Evolutionary conservation across 2,888 invertebrate genomes (phyloP).

Genomic region (Ptilodon capucinus): DNA sequence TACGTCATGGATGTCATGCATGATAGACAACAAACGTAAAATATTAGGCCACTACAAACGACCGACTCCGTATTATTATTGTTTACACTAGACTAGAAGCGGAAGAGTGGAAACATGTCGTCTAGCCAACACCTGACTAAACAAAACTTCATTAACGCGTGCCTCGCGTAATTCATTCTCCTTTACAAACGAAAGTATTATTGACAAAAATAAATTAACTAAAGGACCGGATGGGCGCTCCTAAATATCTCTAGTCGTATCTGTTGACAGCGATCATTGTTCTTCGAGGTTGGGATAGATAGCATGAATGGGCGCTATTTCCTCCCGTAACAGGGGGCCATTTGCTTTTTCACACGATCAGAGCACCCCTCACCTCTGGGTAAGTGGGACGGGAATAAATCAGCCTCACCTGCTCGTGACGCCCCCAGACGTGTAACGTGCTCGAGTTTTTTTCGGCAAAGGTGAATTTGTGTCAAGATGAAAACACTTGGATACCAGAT

Average conservation of each 20-base stretch:
- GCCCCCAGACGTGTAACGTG: slow-evolving; percentile 7
- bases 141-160: slow-evolving; percentile 4
- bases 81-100: slow-evolving; percentile 9
- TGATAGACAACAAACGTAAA: slow-evolving; percentile 21
- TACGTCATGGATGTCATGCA: too few relatives aligned
- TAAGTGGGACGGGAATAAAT: slow-evolving; percentile 53
- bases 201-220: neutral
- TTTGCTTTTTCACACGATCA: slow-evolving; percentile 45
- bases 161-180: neutral
- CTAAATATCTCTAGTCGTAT: slow-evolving; percentile 25
- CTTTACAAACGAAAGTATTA: neutral
- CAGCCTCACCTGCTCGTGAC: slow-evolving; percentile 28
- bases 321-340: slow-evolving; percentile 39
- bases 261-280: slow-evolving; percentile 40
- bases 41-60: neutral
- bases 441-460: slow-evolving; percentile 2
- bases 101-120: slow-evolving; percentile 15
- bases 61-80: neutral
- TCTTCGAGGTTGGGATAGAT: slow-evolving; percentile 34
- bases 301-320: slow-evolving; percentile 47
- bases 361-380: slow-evolving; percentile 31
- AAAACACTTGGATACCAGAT: neutral
- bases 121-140: slow-evolving; percentile 17
- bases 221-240: slow-evolving; percentile 9
- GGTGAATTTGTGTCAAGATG: neutral